Evolutionary conservation across 2,113 vertebrate genomes (phyloP).

Genomic region (Tragelaphus buxtoni): DNA sequence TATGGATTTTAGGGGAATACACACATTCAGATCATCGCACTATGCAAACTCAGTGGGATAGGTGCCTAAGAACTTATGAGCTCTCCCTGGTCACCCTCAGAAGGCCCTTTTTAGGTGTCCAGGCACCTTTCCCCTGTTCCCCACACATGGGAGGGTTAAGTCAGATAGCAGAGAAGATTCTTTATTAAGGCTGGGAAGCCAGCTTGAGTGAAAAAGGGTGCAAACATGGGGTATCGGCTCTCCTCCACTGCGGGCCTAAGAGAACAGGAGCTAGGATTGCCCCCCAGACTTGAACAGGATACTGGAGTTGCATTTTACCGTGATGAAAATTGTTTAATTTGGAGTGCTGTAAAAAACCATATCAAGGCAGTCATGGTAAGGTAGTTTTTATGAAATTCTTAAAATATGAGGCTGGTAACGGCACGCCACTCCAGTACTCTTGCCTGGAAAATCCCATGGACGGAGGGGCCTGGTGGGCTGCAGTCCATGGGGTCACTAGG

Average conservation of each 20-base stretch:
- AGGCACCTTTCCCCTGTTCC: no score
- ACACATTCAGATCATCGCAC: not conserved
- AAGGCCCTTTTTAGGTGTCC: not conserved
- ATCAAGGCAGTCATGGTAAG: not conserved
- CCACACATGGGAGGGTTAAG: not conserved
- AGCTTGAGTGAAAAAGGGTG: not conserved
- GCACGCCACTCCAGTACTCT: no score
- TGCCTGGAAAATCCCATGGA: no score
- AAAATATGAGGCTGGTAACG: not conserved
- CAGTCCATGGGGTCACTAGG: no score
- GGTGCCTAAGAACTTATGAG: not conserved
- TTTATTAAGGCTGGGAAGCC: not conserved
- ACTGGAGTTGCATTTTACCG: not conserved
- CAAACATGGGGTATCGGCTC: fast-evolving
- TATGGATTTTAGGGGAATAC: not conserved
- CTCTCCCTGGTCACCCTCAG: not conserved
- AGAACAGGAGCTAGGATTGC: not conserved
- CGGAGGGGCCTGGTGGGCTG: no score
- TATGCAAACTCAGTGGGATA: not conserved
- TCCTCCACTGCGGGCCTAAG: not conserved
- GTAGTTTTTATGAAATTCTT: conserved; percentile 16
- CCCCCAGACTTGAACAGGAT: not conserved
- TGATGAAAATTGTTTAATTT: not conserved
- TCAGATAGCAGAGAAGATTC: not conserved
- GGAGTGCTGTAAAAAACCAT: not conserved